These are phyloP conservation scores for Numida meleagris DNA, from an alignment of 2,113 vertebrate species.

Conservation along the genomic window DNA sequence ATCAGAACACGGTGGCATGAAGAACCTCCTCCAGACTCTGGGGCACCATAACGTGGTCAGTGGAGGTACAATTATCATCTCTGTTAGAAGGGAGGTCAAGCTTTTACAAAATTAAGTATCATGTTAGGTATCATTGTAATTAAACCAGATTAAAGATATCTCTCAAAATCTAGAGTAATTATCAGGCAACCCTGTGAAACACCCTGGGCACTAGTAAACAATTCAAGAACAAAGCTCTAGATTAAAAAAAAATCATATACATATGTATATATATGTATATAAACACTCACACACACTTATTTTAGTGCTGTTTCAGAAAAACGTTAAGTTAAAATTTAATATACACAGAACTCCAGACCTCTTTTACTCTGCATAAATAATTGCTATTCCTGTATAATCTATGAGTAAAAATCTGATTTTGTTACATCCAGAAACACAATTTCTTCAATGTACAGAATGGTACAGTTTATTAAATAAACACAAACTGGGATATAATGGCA, in stretches of 20 bases:
- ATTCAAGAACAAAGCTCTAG: constrained; percentile 54
- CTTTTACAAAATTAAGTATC: constrained; percentile 65
- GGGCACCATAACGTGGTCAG: constrained; percentile 70
- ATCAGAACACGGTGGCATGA: constrained; percentile 33
- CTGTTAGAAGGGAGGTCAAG: constrained; percentile 47
- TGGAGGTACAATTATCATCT: constrained; percentile 63
- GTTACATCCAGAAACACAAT: constrained; percentile 42
- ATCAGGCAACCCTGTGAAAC: constrained; percentile 58
- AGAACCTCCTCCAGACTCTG: constrained; percentile 68
- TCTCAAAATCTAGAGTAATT: constrained; percentile 47
- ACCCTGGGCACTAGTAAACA: constrained; percentile 34
- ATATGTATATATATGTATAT: not conserved
- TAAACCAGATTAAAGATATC: constrained; percentile 68
- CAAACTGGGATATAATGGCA: constrained; percentile 80
- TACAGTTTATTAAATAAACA: constrained; percentile 81
- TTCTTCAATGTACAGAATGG: constrained; percentile 63
- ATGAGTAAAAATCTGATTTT: constrained; percentile 49
- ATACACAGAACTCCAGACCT: not conserved
- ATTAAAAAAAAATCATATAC: constrained; percentile 29
- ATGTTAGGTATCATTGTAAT: constrained; percentile 62
- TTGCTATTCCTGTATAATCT: constrained; percentile 26
- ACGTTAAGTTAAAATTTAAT: constrained; percentile 24
- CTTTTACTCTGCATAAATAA: constrained; percentile 4
- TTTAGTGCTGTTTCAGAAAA: constrained; percentile 42
- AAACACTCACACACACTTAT: not conserved